Conservation (phyloP, 2,797 vertebrate genomes). For the Pipistrellus pygmaeus region DNA sequence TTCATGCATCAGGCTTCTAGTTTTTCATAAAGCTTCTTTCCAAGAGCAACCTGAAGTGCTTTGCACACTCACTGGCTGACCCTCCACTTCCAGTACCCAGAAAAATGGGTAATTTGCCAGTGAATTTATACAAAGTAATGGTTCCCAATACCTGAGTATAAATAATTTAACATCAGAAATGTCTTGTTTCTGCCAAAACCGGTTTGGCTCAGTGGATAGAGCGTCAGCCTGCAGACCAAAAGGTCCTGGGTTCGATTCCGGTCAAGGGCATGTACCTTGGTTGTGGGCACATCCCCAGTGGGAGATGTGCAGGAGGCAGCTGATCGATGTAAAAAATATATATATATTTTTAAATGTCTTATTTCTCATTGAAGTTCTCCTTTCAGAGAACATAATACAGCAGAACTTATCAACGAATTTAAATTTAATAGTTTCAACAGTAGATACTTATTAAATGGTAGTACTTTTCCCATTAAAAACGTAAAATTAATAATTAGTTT, state of each 20-base stretch:
- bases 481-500: slow-evolving; percentile 12
- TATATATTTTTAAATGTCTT: not conserved
- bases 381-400: slow-evolving; percentile 32
- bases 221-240: too few species aligned
- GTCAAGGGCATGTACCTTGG: too few species aligned
- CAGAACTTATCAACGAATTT: slow-evolving; percentile 32
- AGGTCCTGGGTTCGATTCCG: too few species aligned
- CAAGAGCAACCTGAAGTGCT: not conserved
- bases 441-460: not conserved
- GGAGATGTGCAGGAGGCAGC: too few species aligned
- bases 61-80: not conserved
- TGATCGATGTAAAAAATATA: too few species aligned
- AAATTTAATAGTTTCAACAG: not conserved
- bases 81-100: not conserved
- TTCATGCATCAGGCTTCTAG: too few species aligned
- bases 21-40: slow-evolving; percentile 56
- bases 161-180: slow-evolving; percentile 50
- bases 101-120: not conserved
- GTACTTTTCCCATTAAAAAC: not conserved
- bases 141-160: not conserved
- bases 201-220: too few species aligned
- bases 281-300: too few species aligned
- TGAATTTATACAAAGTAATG: not conserved
- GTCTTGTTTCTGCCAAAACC: not conserved
- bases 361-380: slow-evolving; percentile 9